Evolutionary conservation across 2,888 invertebrate genomes (phyloP), one percentile per base, ranked within the genome.

Genomic region (Plusia festucae): DNA sequence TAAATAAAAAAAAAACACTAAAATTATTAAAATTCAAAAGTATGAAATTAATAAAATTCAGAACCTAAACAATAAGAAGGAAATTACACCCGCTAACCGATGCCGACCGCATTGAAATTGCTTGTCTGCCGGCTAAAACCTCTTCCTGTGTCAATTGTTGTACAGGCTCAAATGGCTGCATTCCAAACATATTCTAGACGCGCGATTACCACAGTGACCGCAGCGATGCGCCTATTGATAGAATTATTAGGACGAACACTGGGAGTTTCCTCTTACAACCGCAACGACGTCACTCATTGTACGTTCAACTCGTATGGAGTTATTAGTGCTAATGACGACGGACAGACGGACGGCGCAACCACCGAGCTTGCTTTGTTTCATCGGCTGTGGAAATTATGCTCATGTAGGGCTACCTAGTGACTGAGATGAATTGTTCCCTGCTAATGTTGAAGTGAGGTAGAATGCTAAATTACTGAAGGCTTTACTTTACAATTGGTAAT

Each of bases 311-410:
- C 69, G 86, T 90, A 90, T 91, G 90, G 90, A 91, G 92, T 92
- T 93, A 93, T 93, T 93, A 93, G 88, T 85, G 85, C 85, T 93
- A 93, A 93, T 93, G 90, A 89, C 84, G 82, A 85, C 83, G 87
- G 86, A 87, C 88, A 85, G 78, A 85, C 84, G 82, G 82, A 82
- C 83, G 65, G 77, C 78, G 84, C 78, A 75, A 80, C 79, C 82
- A 83, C 91, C 89, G 82, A 82, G 84, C 87, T 90, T 89, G 88
- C 89, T 88, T 86, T 84, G 76, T 83, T 79, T 80, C 72, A 75
- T 70, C 68, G 72, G 54, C 60, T 58, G 70, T 65, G 76, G 30
- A 78, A 74, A 63, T 54, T 57, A 67, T 55, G 52, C 60, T 49
- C 44, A 73, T 59, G 61, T 22, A 53, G 52, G 30, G 24, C 30